phyloP scores from a whole-genome alignment of 2,113 vertebrate species.

The Phalacrocorax aristotelis region DNA sequence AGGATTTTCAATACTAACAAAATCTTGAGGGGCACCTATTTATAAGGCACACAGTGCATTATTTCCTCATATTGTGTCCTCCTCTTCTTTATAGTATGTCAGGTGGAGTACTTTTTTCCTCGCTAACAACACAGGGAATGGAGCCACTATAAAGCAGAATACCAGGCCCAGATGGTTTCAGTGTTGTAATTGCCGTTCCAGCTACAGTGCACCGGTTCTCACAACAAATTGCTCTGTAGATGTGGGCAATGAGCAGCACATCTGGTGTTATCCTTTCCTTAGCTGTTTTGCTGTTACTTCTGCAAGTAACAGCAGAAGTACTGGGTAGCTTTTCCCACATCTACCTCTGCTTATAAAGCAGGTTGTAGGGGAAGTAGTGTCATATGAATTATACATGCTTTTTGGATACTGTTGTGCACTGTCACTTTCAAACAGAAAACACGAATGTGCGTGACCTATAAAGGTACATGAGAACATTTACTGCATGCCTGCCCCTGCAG shows the following conservation, averaged over 20 bases:
- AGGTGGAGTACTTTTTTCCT: not conserved
- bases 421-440: not conserved
- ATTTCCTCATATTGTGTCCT: not conserved
- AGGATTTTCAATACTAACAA: not conserved
- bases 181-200: not conserved
- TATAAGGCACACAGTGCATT: not conserved
- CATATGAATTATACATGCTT: not conserved
- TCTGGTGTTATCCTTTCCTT: not conserved
- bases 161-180: not conserved
- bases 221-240: not conserved
- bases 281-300: not conserved
- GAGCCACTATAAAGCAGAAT: not conserved
- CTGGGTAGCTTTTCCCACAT: not conserved
- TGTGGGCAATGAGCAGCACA: accelerated
- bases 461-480: not conserved
- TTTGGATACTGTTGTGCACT: not conserved
- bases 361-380: not conserved
- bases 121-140: not conserved
- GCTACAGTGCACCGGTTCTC: not conserved
- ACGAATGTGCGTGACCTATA: not conserved
- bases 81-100: not conserved
- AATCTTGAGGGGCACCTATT: not conserved
- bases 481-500: not conserved
- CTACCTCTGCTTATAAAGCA: not conserved
- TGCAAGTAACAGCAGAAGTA: not conserved